These are phyloP conservation scores for Thera obeliscata DNA, from an alignment of 2,888 invertebrate genomes.

Conservation along the genomic window DNA sequence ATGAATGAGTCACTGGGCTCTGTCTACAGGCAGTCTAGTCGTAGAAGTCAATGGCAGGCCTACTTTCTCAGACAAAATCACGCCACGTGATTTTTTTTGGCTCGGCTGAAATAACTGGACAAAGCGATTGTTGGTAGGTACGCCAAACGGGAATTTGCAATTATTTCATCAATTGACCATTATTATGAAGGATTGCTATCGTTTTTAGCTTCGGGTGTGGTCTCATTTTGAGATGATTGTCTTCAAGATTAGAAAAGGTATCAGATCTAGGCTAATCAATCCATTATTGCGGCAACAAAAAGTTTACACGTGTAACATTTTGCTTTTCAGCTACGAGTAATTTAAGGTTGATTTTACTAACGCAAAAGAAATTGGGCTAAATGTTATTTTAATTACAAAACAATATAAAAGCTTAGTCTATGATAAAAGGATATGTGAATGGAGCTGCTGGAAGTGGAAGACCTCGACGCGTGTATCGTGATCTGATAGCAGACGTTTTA, in stretches of 20 bases:
- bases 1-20: conserved; percentile 31
- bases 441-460: too few relatives aligned
- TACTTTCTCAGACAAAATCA: conserved; percentile 71
- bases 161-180: conserved; percentile 62
- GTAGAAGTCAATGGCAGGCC: conserved; percentile 70
- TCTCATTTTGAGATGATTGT: conserved; percentile 23
- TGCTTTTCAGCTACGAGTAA: too few relatives aligned
- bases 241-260: background rate
- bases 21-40: conserved; percentile 79
- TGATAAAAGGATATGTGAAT: too few relatives aligned
- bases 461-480: too few relatives aligned
- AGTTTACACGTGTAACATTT: background rate
- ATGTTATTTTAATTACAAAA: too few relatives aligned
- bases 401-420: too few relatives aligned
- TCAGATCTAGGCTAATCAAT: background rate
- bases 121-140: conserved; percentile 68
- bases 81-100: conserved; percentile 66
- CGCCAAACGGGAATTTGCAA: conserved; percentile 60
- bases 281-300: background rate
- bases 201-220: conserved; percentile 47
- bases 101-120: conserved; percentile 68
- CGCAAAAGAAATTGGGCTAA: too few relatives aligned
- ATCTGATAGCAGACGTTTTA: too few relatives aligned
- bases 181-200: conserved; percentile 49
- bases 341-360: too few relatives aligned